Evolutionary conservation across 2,113 vertebrate species (phyloP).

Genomic region (Myrmophylax atrothorax): DNA sequence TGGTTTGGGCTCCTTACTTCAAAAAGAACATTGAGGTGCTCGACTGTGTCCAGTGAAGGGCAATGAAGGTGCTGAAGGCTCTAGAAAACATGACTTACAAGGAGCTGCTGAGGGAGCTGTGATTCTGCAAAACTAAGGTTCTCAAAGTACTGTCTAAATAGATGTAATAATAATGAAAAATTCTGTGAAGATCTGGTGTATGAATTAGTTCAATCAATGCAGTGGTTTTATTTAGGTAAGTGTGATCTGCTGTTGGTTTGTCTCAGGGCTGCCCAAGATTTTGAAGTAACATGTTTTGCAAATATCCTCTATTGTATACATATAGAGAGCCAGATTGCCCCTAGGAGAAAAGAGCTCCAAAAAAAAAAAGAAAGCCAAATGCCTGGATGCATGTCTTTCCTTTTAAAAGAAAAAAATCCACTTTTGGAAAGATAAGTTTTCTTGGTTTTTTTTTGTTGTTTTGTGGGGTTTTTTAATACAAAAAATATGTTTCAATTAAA

Average conservation of each 20-base stretch:
- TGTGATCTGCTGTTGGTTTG: background rate
- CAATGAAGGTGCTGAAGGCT: background rate
- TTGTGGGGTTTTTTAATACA: background rate
- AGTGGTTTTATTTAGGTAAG: background rate
- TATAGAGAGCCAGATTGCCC: background rate
- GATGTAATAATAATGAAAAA: background rate
- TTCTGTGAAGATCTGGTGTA: background rate
- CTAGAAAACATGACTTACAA: background rate
- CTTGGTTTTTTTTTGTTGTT: background rate
- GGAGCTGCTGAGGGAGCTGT: background rate
- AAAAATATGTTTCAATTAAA: background rate
- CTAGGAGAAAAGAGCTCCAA: background rate
- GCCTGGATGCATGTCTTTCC: background rate
- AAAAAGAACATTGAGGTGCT: background rate
- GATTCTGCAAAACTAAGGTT: background rate
- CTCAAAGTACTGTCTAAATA: background rate
- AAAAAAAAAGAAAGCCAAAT: background rate
- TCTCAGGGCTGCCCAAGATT: background rate
- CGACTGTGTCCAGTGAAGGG: background rate
- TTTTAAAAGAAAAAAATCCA: background rate
- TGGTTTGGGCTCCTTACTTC: background rate
- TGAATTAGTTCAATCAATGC: background rate
- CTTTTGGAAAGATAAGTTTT: background rate
- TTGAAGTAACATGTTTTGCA: background rate
- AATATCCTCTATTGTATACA: background rate